Evolutionary conservation across 2,113 vertebrate species (phyloP).

Genomic region (Myiagra hebetior): DNA sequence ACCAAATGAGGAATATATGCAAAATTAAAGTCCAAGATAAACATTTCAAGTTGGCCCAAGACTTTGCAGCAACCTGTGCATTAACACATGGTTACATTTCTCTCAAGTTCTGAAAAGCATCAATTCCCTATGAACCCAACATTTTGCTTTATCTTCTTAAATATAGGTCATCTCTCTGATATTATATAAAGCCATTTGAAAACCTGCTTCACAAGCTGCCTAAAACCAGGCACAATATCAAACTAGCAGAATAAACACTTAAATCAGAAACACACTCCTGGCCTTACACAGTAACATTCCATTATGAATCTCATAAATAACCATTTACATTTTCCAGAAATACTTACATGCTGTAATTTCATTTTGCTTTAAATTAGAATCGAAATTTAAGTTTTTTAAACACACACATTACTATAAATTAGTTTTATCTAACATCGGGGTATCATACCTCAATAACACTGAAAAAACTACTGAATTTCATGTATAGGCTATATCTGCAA

Average conservation of each 20-base stretch:
- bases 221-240: background rate
- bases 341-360: background rate
- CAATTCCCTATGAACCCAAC: background rate
- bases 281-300: background rate
- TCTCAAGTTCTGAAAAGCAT: background rate
- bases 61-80: background rate
- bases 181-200: background rate
- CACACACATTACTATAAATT: background rate
- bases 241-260: background rate
- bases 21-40: background rate
- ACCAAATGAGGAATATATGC: background rate
- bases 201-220: background rate
- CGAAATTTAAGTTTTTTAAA: background rate
- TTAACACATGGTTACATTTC: background rate
- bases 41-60: background rate
- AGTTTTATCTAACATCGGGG: background rate
- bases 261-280: background rate
- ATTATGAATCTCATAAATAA: background rate
- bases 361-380: background rate
- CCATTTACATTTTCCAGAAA: background rate
- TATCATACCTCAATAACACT: background rate
- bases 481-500: background rate
- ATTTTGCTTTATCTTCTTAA: background rate
- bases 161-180: background rate
- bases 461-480: background rate